phyloP scores from a whole-genome alignment of 2,888 invertebrate genomes.

The Malacosoma neustria region DNA sequence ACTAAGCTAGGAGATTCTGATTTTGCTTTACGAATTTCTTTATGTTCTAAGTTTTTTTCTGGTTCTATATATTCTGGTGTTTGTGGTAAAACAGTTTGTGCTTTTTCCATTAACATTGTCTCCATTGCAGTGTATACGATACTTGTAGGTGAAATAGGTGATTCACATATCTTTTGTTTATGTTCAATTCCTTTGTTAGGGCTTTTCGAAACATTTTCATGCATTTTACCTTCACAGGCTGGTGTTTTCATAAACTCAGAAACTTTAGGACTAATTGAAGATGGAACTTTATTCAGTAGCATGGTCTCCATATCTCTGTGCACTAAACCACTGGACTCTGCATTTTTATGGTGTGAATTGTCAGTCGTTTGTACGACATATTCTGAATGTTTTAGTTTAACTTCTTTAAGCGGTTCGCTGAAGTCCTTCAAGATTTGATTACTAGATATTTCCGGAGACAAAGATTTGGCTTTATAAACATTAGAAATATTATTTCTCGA shows the following conservation, averaged over 20 bases:
- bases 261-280: slow-evolving; percentile 34
- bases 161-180: slow-evolving; percentile 10
- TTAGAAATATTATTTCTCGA: slow-evolving; percentile 19
- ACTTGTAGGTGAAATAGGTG: slow-evolving; percentile 13
- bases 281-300: slow-evolving; percentile 59
- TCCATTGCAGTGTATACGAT: slow-evolving; percentile 22
- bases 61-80: slow-evolving; percentile 11
- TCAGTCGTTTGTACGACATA: neutral
- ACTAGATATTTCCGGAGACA: slow-evolving; percentile 1
- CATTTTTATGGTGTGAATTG: slow-evolving; percentile 4
- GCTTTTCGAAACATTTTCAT: slow-evolving; percentile 17
- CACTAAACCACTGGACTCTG: slow-evolving; percentile 22
- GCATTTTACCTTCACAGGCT: slow-evolving; percentile 13
- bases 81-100: slow-evolving; percentile 12
- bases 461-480: slow-evolving; percentile 5
- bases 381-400: slow-evolving; percentile 1
- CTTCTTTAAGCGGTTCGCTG: neutral
- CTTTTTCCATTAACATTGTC: slow-evolving; percentile 20
- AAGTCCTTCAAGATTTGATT: neutral
- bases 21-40: slow-evolving; percentile 2
- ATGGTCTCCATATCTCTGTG: slow-evolving; percentile 30
- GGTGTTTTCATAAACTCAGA: slow-evolving; percentile 17
- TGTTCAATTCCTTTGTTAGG: slow-evolving; percentile 9
- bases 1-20: slow-evolving; percentile 36
- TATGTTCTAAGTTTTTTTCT: slow-evolving; percentile 3